phyloP scores from a whole-genome alignment of 1,140 invertebrate genomes.

The Diachasmimorpha longicaudata region DNA sequence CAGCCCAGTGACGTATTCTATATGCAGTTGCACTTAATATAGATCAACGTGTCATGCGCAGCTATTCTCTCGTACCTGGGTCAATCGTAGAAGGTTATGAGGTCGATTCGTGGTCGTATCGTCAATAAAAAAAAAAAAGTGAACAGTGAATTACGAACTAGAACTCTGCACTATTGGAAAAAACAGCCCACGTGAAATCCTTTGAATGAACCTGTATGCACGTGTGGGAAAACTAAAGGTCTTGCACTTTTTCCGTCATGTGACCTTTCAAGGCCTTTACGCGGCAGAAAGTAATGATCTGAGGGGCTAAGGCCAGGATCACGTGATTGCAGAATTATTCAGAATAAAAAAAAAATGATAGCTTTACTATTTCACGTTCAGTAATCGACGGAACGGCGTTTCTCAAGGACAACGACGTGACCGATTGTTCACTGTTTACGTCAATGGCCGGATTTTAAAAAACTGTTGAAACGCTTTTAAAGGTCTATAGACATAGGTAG shows the following conservation, averaged over 20 bases:
- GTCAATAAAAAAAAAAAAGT: neutral
- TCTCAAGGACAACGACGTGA: no score
- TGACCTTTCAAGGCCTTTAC: neutral
- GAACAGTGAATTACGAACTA: neutral
- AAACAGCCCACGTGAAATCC: neutral
- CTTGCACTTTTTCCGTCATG: neutral
- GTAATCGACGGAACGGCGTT: no score
- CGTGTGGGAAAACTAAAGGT: neutral
- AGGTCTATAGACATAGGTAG: no score
- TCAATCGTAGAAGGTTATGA: conserved; percentile 42
- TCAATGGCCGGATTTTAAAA: neutral
- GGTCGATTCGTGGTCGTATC: conserved; percentile 33
- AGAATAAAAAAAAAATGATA: no score
- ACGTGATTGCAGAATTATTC: neutral
- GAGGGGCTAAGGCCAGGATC: neutral
- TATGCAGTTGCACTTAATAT: conserved; percentile 29
- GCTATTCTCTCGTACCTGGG: conserved; percentile 30
- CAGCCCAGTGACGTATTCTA: conserved; percentile 11
- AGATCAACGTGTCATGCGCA: conserved; percentile 34
- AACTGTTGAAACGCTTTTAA: neutral
- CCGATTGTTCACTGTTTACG: no score
- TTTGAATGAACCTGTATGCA: neutral
- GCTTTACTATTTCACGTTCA: no score
- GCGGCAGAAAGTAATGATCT: neutral
- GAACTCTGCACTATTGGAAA: conserved; percentile 10